A percentile compares a stretch with the other conserved stretches of the same genome.
Evolutionary conservation across 2,113 vertebrate species (phyloP).

Genomic region (Phyllostomus hastatus): DNA sequence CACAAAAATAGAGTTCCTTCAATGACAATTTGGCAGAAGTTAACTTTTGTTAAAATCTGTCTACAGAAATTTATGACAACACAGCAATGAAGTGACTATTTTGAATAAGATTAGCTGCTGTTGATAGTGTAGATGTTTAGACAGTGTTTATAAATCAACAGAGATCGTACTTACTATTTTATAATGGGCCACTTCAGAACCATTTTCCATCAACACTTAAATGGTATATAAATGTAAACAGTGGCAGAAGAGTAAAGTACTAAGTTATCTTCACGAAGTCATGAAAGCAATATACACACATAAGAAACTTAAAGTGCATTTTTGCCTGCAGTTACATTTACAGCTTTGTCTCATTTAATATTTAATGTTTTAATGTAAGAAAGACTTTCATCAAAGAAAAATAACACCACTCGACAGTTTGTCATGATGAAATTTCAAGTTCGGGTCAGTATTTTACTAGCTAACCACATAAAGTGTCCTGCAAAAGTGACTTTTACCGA

Average conservation of each 20-base stretch:
- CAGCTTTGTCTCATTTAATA: background rate
- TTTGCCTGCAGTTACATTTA: background rate
- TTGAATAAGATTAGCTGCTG: slow-evolving; percentile 80
- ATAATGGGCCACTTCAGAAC: slow-evolving; percentile 75
- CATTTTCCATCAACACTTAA: slow-evolving; percentile 74
- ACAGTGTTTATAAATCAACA: slow-evolving; percentile 79
- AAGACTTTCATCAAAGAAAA: background rate
- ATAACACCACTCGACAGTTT: background rate
- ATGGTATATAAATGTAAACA: slow-evolving; percentile 76
- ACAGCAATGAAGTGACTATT: slow-evolving; percentile 78
- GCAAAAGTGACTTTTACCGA: background rate
- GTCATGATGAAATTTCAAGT: background rate
- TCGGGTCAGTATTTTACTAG: background rate
- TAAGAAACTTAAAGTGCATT: slow-evolving; percentile 53
- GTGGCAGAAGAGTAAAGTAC: slow-evolving; percentile 67
- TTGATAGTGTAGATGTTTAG: slow-evolving; percentile 71
- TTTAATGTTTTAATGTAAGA: background rate
- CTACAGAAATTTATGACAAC: slow-evolving; percentile 79
- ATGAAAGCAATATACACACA: slow-evolving; percentile 57
- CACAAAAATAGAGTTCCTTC: slow-evolving; percentile 78
- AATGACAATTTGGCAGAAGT: slow-evolving; percentile 81
- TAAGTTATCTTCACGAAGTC: slow-evolving; percentile 66
- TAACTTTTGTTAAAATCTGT: slow-evolving; percentile 81
- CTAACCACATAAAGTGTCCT: slow-evolving; percentile 20
- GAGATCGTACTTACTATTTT: slow-evolving; percentile 73